Base-by-base conservation (phyloP, 2,797 vertebrate species). In the Gymnopithys bicolor region DNA sequence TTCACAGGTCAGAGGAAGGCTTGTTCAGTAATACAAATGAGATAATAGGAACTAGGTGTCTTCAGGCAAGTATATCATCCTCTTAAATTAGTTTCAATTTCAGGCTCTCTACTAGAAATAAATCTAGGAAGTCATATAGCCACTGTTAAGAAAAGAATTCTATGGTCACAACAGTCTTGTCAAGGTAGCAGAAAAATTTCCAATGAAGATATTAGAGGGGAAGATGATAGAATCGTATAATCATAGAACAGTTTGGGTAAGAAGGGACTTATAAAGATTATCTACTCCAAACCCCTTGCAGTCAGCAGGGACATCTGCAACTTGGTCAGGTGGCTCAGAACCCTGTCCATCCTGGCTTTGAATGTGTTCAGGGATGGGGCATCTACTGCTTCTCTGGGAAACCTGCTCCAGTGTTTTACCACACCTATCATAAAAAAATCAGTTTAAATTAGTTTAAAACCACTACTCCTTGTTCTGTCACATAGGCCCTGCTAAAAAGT, bases 281-380 rank as follows among this genome's bases (percentile, higher is more conserved):
- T 25, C 39, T 35, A 27, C 19, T 39, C 37, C 41, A 56, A 55
- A 13, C 2, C 1, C 4, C 7, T 28, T 43, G 15, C 49, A 43
- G 13, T 28, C 2, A 75, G 11, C 22, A 71, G 45, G 19, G 5
- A 11, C 23, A 51, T 25, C 10, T 73, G 66, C 62, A 67, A 43
- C 19, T 28, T 33, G 5, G 18, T 35, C 23, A 7, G 19, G 7
- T 37, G 66, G 30, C 22, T 37, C 35, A 58, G 27, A 81, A 17
- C 5, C 8, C 25, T 0, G 0, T 53, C 23, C 46, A 76, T 2
- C 8, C 12, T 43, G 6, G 7, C 22, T 24, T 35, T 58, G 30
- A 70, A 19, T 9, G 2, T 49, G 35, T 15, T 32, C 49, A 56
- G 49, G 16, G 23, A 28, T 10, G 32, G 11, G 16, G 2, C 19